Evolutionary conservation across 2,888 invertebrate species (phyloP), one percentile per base, ranked within the genome.

Genomic region (Amphipyra tragopoginis): DNA sequence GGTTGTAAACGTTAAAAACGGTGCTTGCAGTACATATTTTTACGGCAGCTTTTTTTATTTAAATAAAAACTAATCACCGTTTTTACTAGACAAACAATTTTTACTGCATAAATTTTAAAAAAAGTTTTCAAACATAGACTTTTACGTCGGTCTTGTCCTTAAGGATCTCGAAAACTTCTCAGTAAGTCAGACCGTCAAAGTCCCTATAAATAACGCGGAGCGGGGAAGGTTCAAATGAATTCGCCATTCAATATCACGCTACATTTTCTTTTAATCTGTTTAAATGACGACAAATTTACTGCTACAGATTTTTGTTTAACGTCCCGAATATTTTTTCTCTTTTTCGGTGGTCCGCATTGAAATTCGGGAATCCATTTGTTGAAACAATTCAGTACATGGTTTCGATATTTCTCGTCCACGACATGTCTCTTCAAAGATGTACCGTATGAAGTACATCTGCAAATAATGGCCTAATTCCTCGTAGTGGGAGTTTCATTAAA

Each of bases 201-300:
- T 84, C 78, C 79, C 86, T 77, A 90, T 90, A 91, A 90, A 91
- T 92, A 90, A 83, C 73, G 75, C 77, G 74, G 83, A 84, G 82
- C 83, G 78, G 75, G 77, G 81, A 84, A 79, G 86, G 85, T 84
- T 87, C 86, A 87, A 90, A 92, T 88, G 86, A 90, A 92, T 90
- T 90, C 85, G 85, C 90, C 85, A 86, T 92, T 90, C 92, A 92
- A 93, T 93, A 89, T 92, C 90, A 92, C 90, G 90, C 88, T 90
- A 91, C 91, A 92, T 90, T 92, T 89, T 90, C 90, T 91, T 92
- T 91, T 92, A 93, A 93, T 92, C 91, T 91, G 80, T 90, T 88
- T 86, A 89, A 91, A 90, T 88, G 91, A 88, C 90, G 92, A 90
- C 91, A 90, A 91, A 93, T 93, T 91, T 92, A 92, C 89, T 91